Percentiles rank a stretch among this genome's conserved stretches.
phyloP scores from a whole-genome alignment of 2,113 vertebrate species.

The Paedocypris sp. region DNA sequence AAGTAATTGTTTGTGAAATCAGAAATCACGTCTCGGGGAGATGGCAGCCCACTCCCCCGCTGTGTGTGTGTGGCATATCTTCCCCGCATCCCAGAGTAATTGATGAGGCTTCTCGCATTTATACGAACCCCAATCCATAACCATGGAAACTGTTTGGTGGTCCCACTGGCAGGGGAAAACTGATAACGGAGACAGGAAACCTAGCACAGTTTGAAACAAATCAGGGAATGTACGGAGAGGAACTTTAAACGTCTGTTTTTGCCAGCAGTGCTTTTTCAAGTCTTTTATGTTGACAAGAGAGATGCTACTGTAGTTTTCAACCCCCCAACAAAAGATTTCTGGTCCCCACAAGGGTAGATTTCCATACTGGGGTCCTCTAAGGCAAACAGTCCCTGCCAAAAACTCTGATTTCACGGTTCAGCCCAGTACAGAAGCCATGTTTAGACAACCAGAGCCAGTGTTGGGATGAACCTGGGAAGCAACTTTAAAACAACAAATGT shows the following conservation, averaged over 20 bases:
- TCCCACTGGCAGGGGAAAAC: constrained; percentile 18
- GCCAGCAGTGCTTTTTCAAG: not conserved
- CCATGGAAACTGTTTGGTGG: constrained; percentile 43
- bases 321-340: not conserved
- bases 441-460: not conserved
- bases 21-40: constrained; percentile 24
- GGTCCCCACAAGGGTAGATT: not conserved
- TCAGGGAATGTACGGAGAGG: not conserved
- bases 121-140: constrained; percentile 41
- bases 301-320: constrained; percentile 7
- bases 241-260: not conserved
- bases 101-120: constrained; percentile 51
- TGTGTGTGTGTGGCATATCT: constrained; percentile 33
- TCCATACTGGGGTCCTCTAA: not conserved
- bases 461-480: not conserved
- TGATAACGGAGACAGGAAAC: constrained; percentile 39
- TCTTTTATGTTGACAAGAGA: constrained; percentile 15
- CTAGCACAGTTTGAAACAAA: constrained; percentile 32
- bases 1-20: constrained; percentile 37
- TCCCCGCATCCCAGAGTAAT: constrained; percentile 34
- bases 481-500: not conserved
- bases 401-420: constrained; percentile 19
- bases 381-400: constrained; percentile 6
- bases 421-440: constrained; percentile 9
- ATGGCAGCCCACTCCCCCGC: constrained; percentile 35